Conservation (phyloP, 2,797 vertebrate species). For the Acestrorhynchus altus region DNA sequence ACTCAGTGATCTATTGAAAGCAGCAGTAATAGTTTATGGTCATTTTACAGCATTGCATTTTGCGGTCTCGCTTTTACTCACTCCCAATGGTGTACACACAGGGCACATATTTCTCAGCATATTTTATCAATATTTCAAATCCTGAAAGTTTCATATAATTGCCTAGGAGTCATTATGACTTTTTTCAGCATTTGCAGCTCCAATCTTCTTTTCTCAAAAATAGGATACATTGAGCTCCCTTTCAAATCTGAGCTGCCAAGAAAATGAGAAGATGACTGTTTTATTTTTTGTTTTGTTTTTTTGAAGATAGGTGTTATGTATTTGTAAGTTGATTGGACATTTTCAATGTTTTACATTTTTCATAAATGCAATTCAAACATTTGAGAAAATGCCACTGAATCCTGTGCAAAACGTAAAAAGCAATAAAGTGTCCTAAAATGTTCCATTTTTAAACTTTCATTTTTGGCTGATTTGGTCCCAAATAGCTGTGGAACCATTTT, state of each 20-base stretch:
- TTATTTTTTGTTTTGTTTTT: no score
- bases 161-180: background rate
- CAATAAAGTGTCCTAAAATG: background rate
- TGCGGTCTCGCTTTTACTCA: background rate
- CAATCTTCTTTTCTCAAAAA: background rate
- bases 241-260: background rate
- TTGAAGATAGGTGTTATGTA: background rate
- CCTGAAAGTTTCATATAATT: background rate
- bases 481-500: background rate
- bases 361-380: background rate
- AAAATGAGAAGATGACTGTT: background rate
- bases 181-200: background rate
- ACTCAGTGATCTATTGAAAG: background rate
- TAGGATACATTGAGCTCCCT: background rate
- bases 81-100: background rate
- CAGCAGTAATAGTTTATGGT: background rate
- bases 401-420: background rate
- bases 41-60: background rate
- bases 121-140: background rate
- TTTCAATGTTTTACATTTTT: background rate
- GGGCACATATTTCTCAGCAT: no score
- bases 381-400: background rate
- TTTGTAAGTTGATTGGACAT: constrained; percentile 19
- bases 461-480: background rate
- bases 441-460: background rate